Base-by-base conservation (phyloP, 2,797 vertebrate genomes). In the Trachops cirrhosus region DNA sequence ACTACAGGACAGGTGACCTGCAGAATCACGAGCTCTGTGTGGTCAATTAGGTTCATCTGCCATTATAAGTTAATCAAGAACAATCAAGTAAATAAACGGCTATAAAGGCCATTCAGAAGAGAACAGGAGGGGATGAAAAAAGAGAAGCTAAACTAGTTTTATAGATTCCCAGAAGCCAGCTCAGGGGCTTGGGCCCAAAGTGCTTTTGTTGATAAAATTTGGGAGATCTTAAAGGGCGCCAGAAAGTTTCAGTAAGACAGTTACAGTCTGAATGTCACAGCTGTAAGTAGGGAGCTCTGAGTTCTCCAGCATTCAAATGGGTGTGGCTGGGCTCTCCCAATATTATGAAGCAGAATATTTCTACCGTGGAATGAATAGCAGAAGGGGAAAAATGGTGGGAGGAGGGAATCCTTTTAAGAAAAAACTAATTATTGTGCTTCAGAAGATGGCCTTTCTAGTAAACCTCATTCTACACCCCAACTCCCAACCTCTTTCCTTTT, bases 371-470 rank as follows among this genome's bases (percentile, higher is more conserved):
- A 91, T 85, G 71, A 88, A 32, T 19, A 50, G 68, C 59, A 75
- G 86, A 67, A 86, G 57, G 73, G 26, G 12, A 5, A 21, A 34
- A n/a, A 59, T 48, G 21, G 52, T 41, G 21, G 75, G 34, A 86
- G 68, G 85, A 92, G 62, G 44, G 79, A 24, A 78, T 5, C 4
- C 37, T 39, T 85, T 96, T 80, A 95, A 89, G 68, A 29, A 93
- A 90, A 94, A 67, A 95, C 44, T 94, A 90, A 95, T 96, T 91
- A 92, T n/a, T 92, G 89, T 91, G 71, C 77, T 94, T 93, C 92
- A 79, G 89, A 89, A 95, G 90, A 93, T 48, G 92, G 79, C 41
- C 68, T 96, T 97, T 88, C 89, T 90, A 75, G 92, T 79, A 93
- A 94, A 92, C 75, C 80, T 92, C 59, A 46, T 85, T 89, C 50